Evolutionary conservation across 2,113 vertebrate genomes (phyloP).

Genomic region (Chiloscyllium plagiosum): DNA sequence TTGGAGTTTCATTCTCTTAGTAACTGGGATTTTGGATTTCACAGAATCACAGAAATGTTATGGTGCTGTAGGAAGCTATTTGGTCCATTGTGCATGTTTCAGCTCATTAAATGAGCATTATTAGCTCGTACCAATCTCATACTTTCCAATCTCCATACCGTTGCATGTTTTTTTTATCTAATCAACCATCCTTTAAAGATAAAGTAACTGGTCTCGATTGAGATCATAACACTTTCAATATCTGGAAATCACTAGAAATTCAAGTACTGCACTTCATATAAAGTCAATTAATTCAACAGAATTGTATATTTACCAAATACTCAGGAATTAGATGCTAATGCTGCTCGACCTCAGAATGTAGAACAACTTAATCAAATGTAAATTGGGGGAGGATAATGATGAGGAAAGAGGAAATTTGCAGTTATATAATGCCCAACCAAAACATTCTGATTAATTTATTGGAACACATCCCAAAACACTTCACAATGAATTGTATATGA

Average conservation of each 20-base stretch:
- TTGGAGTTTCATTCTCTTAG: neutral
- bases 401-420: constrained; percentile 9
- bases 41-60: too few species aligned
- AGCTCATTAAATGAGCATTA: too few species aligned
- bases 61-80: too few species aligned
- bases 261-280: too few species aligned
- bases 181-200: too few species aligned
- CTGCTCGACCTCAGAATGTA: neutral
- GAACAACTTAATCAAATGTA: neutral
- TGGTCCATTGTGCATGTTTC: too few species aligned
- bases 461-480: neutral
- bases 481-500: constrained; percentile 26
- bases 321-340: neutral
- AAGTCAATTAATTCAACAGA: neutral
- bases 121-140: too few species aligned
- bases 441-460: constrained; percentile 30
- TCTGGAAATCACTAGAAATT: constrained; percentile 40
- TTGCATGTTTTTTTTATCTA: too few species aligned
- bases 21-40: neutral
- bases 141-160: too few species aligned
- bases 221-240: constrained; percentile 39
- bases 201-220: neutral
- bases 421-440: neutral
- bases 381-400: neutral
- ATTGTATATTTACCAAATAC: neutral